A percentile compares a stretch with the other conserved stretches of the same genome.
Evolutionary conservation across 2,797 vertebrate genomes (phyloP).

Genomic region (Sciurus vulgaris): DNA sequence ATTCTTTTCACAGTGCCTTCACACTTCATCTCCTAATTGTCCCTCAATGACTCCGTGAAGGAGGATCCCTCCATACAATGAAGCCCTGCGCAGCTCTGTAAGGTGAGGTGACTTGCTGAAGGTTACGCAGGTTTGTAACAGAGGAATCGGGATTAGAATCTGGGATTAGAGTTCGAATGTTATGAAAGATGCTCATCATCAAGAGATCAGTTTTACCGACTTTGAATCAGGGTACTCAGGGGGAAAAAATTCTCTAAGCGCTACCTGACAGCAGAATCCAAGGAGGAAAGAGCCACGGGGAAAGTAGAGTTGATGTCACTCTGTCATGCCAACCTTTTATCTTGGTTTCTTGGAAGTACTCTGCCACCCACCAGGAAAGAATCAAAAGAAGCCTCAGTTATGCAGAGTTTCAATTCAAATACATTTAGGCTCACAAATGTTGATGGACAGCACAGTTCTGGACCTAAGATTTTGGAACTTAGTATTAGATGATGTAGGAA

Average conservation of each 20-base stretch:
- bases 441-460: not conserved
- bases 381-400: not conserved
- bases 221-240: not conserved
- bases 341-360: not conserved
- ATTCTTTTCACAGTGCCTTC: conserved; percentile 31
- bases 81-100: not conserved
- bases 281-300: not conserved
- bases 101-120: not conserved
- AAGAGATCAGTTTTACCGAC: conserved; percentile 15
- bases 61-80: not conserved
- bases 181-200: not conserved
- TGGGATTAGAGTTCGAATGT: conserved; percentile 4
- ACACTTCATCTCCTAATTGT: not conserved
- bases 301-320: not conserved
- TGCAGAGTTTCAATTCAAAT: not conserved
- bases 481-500: not conserved
- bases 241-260: not conserved
- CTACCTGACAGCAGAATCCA: not conserved
- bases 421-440: not conserved
- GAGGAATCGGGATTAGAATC: not conserved
- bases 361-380: not conserved
- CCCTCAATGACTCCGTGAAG: not conserved
- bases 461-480: no score
- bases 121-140: not conserved
- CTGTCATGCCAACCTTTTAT: not conserved